These are phyloP conservation scores for Bemisia tabaci DNA, from an alignment of 1,140 invertebrate genomes.

Conservation along the genomic window DNA sequence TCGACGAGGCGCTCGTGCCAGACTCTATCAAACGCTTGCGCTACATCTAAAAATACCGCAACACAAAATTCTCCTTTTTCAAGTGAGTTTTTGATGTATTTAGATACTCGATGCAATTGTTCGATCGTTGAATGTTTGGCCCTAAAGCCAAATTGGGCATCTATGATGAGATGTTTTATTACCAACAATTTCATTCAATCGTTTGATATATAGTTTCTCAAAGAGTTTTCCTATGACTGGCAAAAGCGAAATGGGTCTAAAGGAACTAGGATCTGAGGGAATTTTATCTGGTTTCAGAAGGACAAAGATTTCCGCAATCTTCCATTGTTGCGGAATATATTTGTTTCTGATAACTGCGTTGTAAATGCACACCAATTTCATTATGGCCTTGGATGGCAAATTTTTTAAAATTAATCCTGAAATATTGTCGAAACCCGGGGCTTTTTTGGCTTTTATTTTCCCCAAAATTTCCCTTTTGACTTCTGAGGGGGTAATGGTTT, in stretches of 20 bases:
- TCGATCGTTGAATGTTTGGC: slow-evolving; percentile 5
- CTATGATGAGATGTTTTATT: slow-evolving; percentile 8
- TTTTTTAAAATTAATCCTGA: background rate
- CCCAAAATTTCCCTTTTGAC: too few relatives aligned
- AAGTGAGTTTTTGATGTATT: background rate
- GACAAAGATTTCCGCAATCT: slow-evolving; percentile 25
- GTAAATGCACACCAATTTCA: slow-evolving; percentile 12
- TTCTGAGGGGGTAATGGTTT: too few relatives aligned
- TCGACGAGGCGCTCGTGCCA: too few relatives aligned
- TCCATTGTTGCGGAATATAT: slow-evolving; percentile 17
- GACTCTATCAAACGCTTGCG: slow-evolving; percentile 27
- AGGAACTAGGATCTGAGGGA: slow-evolving; percentile 16
- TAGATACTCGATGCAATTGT: slow-evolving; percentile 8
- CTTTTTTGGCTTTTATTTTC: too few relatives aligned
- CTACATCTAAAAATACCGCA: slow-evolving; percentile 26
- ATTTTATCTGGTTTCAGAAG: slow-evolving; percentile 25
- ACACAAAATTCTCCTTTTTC: slow-evolving; percentile 17
- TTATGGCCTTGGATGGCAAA: background rate
- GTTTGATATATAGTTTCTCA: slow-evolving; percentile 19
- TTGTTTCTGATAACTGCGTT: slow-evolving; percentile 13
- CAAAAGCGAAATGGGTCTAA: slow-evolving; percentile 25
- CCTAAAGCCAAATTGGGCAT: slow-evolving; percentile 9
- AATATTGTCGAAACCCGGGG: background rate
- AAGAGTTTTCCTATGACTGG: slow-evolving; percentile 21
- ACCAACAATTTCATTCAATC: slow-evolving; percentile 16